Base-by-base conservation (phyloP, 2,113 vertebrate genomes). In the Fukomys damarensis region DNA sequence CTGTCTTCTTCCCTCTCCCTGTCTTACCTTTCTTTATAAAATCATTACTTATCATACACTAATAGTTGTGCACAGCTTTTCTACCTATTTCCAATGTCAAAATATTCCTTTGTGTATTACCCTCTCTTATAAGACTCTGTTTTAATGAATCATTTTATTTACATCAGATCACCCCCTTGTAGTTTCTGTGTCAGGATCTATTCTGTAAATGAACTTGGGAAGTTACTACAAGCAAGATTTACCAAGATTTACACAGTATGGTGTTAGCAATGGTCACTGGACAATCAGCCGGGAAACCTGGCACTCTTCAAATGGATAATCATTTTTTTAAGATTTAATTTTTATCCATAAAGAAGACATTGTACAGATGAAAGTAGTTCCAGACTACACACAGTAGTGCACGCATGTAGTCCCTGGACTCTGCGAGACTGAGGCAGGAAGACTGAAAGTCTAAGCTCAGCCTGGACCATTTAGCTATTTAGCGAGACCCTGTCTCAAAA, bases 71-170 rank as follows among this genome's bases (percentile, higher is more conserved):
- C 11, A n/a, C 61, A 35, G 19, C 2, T 56, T 65, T 14, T 2
- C n/a, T 35, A n/a, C 32, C 7, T 80, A 35, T 66, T 93, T 30
- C 16, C n/a, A 90, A 32, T 81, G 20, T 54, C 16, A 38, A 49
- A 84, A 82, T 54, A 38, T 83, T 70, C 7, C 19, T 63, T 54
- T 35, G 7, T 5, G 24, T 35, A 59, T 63, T 11, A 80, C 1
- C 32, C 1, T 63, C 2, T 66, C 43, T 79, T 54, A 54, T 22
- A 63, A 22, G 58, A 74, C 12, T 52, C 86, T 76, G 38, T 72
- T 95, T 82, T 56, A 43, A 41, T 30, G 16, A 80, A 22, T 56
- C 61, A 41, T 86, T 82, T 96, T 90, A 72, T 82, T 81, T 52
- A 80, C 0, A n/a, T 59, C 12, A n/a, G n/a, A 11, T 58, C 65